Evolutionary conservation across 2,888 invertebrate genomes (phyloP).

Genomic region (Calliscelio sp.): DNA sequence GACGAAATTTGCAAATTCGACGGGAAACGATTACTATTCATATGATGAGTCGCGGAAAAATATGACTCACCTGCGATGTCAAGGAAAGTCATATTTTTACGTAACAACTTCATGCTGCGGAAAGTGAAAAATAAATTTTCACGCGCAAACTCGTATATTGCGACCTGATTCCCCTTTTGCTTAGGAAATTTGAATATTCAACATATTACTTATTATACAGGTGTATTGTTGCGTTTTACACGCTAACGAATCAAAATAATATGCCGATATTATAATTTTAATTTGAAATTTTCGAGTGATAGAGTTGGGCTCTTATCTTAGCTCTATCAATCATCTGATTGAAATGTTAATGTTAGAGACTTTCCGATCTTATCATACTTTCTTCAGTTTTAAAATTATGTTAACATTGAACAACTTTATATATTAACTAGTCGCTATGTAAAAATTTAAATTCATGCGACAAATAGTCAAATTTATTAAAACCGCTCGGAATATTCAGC

Average conservation of each 20-base stretch:
- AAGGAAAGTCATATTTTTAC: constrained; percentile 45
- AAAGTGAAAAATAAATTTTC: constrained; percentile 49
- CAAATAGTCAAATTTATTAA: no score
- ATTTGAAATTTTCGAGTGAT: constrained; percentile 75
- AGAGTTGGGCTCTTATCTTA: background rate
- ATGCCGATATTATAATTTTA: constrained; percentile 79
- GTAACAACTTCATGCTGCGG: constrained; percentile 26
- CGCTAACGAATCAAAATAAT: constrained; percentile 34
- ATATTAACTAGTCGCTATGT: no score
- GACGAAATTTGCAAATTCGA: constrained; percentile 47
- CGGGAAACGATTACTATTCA: constrained; percentile 55
- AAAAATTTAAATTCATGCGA: no score
- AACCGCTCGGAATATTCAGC: no score
- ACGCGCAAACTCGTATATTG: constrained; percentile 1
- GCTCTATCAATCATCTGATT: constrained; percentile 1
- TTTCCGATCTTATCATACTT: background rate
- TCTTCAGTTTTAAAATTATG: background rate
- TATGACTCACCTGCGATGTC: constrained; percentile 44
- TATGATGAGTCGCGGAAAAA: constrained; percentile 40
- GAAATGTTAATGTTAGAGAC: constrained; percentile 20
- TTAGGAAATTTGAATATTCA: constrained; percentile 1
- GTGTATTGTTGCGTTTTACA: constrained; percentile 23
- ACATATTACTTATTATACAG: constrained; percentile 18
- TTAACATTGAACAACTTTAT: no score
- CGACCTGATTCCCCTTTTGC: background rate